These are phyloP conservation scores for Zaprionus nigranus DNA, from an alignment of 1,140 invertebrate genomes.

Conservation along the genomic window DNA sequence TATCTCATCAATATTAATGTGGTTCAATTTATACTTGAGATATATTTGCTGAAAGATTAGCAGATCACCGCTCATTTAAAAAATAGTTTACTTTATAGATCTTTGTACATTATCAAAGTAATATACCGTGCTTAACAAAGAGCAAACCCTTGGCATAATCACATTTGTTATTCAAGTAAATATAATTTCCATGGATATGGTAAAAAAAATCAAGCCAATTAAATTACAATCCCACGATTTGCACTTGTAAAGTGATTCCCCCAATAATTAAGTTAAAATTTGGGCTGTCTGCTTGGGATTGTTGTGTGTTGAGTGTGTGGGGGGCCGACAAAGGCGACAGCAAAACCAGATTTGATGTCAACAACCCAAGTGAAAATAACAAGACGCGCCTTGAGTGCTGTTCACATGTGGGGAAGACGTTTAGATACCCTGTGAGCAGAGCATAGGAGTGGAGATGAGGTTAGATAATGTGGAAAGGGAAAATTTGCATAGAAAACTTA, in stretches of 20 bases:
- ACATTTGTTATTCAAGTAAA: constrained; percentile 58
- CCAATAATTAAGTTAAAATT: constrained; percentile 57
- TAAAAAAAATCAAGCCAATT: constrained; percentile 60
- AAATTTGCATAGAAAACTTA: background rate
- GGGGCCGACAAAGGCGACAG: background rate
- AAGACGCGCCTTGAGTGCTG: background rate
- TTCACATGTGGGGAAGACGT: background rate
- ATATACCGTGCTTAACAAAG: background rate
- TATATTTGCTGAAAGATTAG: no score
- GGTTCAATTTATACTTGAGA: no score
- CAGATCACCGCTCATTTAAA: no score
- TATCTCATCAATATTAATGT: no score
- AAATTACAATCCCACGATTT: constrained; percentile 53
- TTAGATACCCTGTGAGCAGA: background rate
- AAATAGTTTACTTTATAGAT: no score
- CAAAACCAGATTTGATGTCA: background rate
- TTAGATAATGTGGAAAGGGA: background rate
- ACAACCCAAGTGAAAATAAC: background rate
- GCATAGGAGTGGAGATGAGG: background rate
- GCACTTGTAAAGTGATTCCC: constrained; percentile 29
- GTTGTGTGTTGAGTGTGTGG: background rate
- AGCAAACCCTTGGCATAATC: constrained; percentile 4
- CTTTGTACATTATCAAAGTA: background rate
- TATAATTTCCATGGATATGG: constrained; percentile 61
- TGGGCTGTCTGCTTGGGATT: background rate